Base-by-base conservation (phyloP, 2,888 invertebrate genomes). In the Drosophila glabriapex region DNA sequence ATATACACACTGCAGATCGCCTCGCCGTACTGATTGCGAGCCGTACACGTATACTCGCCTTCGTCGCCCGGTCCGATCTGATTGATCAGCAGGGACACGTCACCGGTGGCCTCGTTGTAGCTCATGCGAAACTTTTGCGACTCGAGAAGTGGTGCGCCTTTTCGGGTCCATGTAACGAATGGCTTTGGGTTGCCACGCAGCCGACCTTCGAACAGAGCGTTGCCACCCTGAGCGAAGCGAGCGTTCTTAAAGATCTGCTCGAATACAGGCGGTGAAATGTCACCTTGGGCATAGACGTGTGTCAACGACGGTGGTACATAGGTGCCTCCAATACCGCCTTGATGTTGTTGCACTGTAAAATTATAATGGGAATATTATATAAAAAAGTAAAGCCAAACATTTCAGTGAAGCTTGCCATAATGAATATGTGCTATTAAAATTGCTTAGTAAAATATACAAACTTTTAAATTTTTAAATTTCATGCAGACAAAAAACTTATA, bases 231-330 rank as follows among this genome's bases (percentile, higher is more conserved):
- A 74, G 98, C 98, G 94, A 98, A 98, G 92, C 98, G 96, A 82
- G 98, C 98, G 94, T 98, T 98, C 94, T 97, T 97, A 94, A 98
- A 98, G 92, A 98, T 97, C 94, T 98, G 97, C 94, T 98, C 98
- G 94, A 99, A 98, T 85, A 98, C 97, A 79, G 98, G 98, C 70
- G 98, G 98, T 80, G 98, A 97, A 80, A 97, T 97, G 90, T 96
- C 96, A 87, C 97, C 96, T 74, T 96, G 96, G 92, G 95, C 94
- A 84, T 95, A 94, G 59, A 94, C 94, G 74, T 93, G 93, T 86
- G 92, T 92, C 82, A 93, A 73, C 73, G 94, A 91, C 58, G 94
- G 92, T 70, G 91, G 93, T 81, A 94, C 85, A 58, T 89, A 90
- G 78, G 85, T 76, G 78, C 89, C 90, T 73, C 83, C 85, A 35